Evolutionary conservation across 2,888 invertebrate genomes (phyloP).

Genomic region (Diarsia brunnea): DNA sequence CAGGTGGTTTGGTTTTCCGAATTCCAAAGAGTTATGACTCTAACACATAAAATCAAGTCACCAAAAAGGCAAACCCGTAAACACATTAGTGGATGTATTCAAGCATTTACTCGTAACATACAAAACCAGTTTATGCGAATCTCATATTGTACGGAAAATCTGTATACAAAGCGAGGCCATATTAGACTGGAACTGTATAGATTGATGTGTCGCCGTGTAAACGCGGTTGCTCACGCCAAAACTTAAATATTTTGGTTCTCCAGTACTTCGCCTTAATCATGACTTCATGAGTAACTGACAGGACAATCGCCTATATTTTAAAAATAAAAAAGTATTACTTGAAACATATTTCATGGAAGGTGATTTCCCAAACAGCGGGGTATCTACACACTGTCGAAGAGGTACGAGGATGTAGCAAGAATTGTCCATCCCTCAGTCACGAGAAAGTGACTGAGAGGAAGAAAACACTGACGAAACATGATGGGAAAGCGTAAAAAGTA

Average conservation of each 20-base stretch:
- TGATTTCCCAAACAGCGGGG: not conserved
- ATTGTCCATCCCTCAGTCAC: not conserved
- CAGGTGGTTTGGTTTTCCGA: not conserved
- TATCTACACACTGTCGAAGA: not conserved
- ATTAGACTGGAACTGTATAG: too few relatives aligned
- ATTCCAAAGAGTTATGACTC: not conserved
- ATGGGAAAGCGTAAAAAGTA: too few relatives aligned
- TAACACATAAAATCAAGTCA: not conserved
- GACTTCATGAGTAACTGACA: slow-evolving; percentile 28
- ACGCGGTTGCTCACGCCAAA: not conserved
- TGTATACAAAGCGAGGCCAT: too few relatives aligned
- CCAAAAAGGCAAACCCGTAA: not conserved
- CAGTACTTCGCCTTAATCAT: slow-evolving; percentile 29
- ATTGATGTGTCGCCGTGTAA: too few relatives aligned
- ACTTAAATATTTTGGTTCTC: slow-evolving; percentile 31
- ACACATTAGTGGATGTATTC: not conserved
- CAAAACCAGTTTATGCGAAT: too few relatives aligned
- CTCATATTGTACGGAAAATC: too few relatives aligned
- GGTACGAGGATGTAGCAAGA: not conserved
- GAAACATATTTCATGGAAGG: slow-evolving; percentile 8
- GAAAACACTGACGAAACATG: not conserved
- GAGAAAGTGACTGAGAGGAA: not conserved
- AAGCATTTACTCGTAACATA: too few relatives aligned
- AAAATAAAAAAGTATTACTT: slow-evolving; percentile 30
- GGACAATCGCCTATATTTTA: slow-evolving; percentile 40